phyloP scores from a whole-genome alignment of 1,140 invertebrate species.

The Anastrepha obliqua region DNA sequence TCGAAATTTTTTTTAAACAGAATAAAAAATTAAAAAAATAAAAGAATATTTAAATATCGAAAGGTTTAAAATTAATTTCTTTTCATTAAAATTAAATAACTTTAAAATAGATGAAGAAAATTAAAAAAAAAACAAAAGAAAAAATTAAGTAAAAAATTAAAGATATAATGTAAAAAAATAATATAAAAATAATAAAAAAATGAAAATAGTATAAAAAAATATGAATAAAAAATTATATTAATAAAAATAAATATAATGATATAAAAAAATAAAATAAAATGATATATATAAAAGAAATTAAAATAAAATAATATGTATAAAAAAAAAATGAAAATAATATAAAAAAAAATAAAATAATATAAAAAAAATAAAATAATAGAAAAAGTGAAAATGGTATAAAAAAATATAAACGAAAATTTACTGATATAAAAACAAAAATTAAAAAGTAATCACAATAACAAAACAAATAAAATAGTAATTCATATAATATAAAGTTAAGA shows the following conservation, averaged over 20 bases:
- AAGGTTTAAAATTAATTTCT: too few species aligned
- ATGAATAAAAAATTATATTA: background rate
- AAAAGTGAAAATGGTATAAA: background rate
- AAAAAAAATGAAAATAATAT: background rate
- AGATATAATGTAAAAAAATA: too few species aligned
- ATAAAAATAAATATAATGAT: constrained; percentile 18
- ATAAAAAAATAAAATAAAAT: background rate
- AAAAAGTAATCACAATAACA: background rate
- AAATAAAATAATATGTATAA: too few species aligned
- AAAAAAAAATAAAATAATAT: background rate
- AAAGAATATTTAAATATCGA: too few species aligned
- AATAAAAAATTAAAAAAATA: background rate
- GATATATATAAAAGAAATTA: background rate
- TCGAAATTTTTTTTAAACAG: too few species aligned
- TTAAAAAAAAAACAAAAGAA: constrained; percentile 2
- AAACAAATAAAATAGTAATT: background rate
- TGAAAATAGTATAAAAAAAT: too few species aligned
- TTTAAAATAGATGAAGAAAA: background rate
- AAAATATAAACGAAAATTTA: constrained; percentile 5
- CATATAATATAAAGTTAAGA: background rate
- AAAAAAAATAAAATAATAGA: background rate
- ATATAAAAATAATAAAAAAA: too few species aligned
- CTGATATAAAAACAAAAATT: background rate
- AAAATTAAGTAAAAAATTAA: background rate
- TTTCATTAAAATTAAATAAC: background rate